These are phyloP conservation scores for Ceyx margarethae DNA, from an alignment of 2,113 vertebrate species.

Conservation along the genomic window DNA sequence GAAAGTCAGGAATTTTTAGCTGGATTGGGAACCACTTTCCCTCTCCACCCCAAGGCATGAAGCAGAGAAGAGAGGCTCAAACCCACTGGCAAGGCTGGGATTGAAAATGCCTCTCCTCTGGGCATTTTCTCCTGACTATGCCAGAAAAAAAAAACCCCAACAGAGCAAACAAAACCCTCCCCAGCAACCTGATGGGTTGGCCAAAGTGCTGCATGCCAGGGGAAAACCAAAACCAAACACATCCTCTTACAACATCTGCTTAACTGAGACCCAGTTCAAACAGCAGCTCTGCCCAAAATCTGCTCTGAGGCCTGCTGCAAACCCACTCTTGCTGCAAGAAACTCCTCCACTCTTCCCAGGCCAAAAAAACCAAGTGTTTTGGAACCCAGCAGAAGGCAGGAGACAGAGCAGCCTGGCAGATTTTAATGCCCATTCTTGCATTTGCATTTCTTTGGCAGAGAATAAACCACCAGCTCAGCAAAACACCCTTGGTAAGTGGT, in stretches of 20 bases:
- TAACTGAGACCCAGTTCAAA: constrained; percentile 1
- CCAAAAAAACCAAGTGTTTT: neutral
- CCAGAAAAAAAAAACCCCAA: neutral
- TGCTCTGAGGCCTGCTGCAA: neutral
- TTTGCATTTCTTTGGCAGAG: neutral
- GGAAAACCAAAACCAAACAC: neutral
- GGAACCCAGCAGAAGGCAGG: neutral
- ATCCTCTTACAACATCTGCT: constrained; percentile 7
- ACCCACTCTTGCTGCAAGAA: neutral
- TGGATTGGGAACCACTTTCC: neutral
- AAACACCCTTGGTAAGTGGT: too few relatives aligned
- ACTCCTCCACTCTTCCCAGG: neutral
- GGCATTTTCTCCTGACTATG: neutral
- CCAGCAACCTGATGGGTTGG: neutral
- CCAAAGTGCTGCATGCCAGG: neutral
- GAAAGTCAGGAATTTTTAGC: neutral
- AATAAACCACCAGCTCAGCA: neutral
- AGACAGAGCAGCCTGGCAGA: neutral
- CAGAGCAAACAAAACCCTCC: neutral
- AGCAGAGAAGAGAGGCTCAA: neutral
- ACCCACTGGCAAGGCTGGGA: neutral
- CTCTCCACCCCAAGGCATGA: neutral
- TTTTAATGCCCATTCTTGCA: neutral
- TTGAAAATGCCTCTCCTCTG: neutral
- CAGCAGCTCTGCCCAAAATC: constrained; percentile 17